A percentile compares a stretch with the other conserved stretches of the same genome.
These are phyloP conservation scores for Oreamnos americanus DNA, from an alignment of 2,113 vertebrate species.

Conservation along the genomic window DNA sequence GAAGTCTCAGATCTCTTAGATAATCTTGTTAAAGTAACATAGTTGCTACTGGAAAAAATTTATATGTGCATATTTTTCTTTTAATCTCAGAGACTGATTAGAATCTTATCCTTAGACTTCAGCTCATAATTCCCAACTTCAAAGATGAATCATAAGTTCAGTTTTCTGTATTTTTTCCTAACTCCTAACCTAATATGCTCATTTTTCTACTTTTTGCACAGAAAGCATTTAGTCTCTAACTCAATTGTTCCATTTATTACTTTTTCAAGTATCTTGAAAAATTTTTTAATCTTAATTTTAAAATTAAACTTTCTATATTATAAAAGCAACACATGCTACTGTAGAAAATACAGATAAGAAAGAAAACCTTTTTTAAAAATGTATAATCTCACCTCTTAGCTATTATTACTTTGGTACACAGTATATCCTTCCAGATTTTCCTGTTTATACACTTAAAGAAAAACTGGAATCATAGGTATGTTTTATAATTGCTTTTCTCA, in stretches of 20 bases:
- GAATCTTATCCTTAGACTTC: background rate
- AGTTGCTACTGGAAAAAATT: background rate
- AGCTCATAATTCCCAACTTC: background rate
- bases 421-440: background rate
- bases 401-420: background rate
- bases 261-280: background rate
- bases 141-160: background rate
- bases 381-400: background rate
- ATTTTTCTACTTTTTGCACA: background rate
- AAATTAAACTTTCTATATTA: slow-evolving; percentile 16
- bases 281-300: background rate
- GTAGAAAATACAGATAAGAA: background rate
- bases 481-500: background rate
- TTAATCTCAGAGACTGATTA: background rate
- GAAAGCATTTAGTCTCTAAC: background rate
- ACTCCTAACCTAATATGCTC: background rate
- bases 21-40: background rate
- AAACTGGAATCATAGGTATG: background rate
- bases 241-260: background rate
- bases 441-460: background rate
- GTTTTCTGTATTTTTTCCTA: background rate
- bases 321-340: background rate
- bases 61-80: background rate
- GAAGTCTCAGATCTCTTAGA: background rate
- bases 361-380: background rate